Evolutionary conservation across 2,797 vertebrate genomes (phyloP), one percentile per base, ranked within the genome.

Genomic region (Arrhamphus sclerolepis): DNA sequence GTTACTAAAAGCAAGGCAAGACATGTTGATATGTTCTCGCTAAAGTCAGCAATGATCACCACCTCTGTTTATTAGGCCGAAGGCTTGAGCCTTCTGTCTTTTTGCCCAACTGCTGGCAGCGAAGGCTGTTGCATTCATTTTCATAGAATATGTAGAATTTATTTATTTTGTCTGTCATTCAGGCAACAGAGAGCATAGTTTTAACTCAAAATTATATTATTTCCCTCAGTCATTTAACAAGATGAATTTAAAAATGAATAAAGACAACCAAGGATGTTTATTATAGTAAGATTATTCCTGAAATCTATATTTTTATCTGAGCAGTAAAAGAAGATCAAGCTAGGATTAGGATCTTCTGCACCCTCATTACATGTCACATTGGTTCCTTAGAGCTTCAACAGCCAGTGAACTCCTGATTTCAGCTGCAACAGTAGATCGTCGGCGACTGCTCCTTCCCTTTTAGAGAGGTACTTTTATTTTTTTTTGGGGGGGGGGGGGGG

Each of bases 1-100:
- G 91, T 92, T 91, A 89, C 87, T 88, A 87, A 89, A 90, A 90
- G 81, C 80, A 89, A 88, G 75, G 75, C 80, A 84, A 88, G 83
- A 89, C 42, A 73, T 89, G 80, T 88, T 85, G 75, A 83, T 82
- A 75, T 82, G 85, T 89, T 83, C 65, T 87, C 51, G 74, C 78
- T 78, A 58, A 81, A 79, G 80, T 85, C 68, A 84, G 82, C 82
- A 80, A 70, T 72, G 80, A 85, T 85, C 64, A 58, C 77, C 57
- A 38, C 71, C 64, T 75, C 40, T 78, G 60, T 73, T 72, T 65
- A 72, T 60, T 42, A 28, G 63, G 59, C 73, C 62, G 78, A 42
- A 62, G 57, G 54, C 62, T 75, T 62, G 64, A 80, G 70, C 57
- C 60, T 51, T 75, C 43, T 48, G 49, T 75, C 55, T 21, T 78